phyloP scores from a whole-genome alignment of 2,113 vertebrate species.

The Bagarius yarrelli region DNA sequence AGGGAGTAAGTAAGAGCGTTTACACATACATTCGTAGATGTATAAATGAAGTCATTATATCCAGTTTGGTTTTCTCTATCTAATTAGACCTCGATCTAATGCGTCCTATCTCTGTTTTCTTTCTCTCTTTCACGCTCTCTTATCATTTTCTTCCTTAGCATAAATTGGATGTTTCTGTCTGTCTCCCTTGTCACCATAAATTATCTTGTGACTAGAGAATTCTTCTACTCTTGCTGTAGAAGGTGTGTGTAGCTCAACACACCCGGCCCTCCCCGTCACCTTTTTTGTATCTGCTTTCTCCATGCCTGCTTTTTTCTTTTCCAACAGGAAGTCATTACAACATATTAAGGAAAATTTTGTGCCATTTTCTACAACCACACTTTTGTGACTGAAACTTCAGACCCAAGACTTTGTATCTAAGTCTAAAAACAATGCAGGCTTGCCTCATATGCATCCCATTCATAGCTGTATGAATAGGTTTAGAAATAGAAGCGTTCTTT shows the following conservation, averaged over 20 bases:
- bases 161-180: background rate
- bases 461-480: background rate
- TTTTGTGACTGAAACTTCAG: background rate
- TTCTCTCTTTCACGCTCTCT: background rate
- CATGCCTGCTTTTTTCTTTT: background rate
- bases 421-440: constrained; percentile 4
- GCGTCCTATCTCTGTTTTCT: constrained; percentile 15
- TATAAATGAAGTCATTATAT: constrained; percentile 22
- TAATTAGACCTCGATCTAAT: constrained; percentile 17
- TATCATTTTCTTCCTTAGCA: background rate
- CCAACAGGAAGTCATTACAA: constrained; percentile 14
- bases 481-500: constrained; percentile 6
- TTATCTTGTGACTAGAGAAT: background rate
- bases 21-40: constrained; percentile 11
- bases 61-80: constrained; percentile 23
- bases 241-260: background rate
- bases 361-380: background rate
- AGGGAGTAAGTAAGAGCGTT: constrained; percentile 15
- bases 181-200: background rate
- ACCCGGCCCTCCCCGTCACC: background rate
- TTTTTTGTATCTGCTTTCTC: background rate
- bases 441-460: constrained; percentile 14
- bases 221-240: background rate
- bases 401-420: constrained; percentile 11
- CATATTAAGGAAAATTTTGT: constrained; percentile 5